A percentile compares a stretch with the other conserved stretches of the same genome.
Evolutionary conservation across 2,113 vertebrate species (phyloP).

Genomic region (Alouatta palliata): DNA sequence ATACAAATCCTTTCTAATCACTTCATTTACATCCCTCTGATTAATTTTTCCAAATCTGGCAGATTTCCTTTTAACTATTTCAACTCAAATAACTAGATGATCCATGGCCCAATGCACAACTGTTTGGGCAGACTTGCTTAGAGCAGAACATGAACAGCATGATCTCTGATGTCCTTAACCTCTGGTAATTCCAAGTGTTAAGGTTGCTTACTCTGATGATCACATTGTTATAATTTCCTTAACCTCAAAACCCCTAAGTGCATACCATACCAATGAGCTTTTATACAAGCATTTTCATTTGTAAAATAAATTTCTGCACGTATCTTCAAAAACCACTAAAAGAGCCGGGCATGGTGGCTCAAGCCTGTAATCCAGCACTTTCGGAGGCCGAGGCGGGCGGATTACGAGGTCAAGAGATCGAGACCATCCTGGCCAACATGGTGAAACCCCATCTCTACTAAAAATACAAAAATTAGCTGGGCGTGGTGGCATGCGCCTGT

Average conservation of each 20-base stretch:
- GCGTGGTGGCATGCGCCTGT: too few species aligned
- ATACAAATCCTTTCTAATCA: not conserved
- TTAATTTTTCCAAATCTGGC: not conserved
- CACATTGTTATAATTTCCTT: not conserved
- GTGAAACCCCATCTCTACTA: too few species aligned
- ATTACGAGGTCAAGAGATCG: too few species aligned
- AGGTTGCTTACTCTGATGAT: not conserved
- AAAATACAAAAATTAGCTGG: too few species aligned
- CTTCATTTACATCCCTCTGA: not conserved
- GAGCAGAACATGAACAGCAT: not conserved
- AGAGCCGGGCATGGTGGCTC: too few species aligned
- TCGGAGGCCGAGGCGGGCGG: too few species aligned
- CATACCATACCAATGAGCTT: not conserved
- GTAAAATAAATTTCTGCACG: not conserved
- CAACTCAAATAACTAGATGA: not conserved
- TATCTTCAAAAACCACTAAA: not conserved
- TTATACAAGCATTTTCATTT: not conserved
- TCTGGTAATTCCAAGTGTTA: not conserved
- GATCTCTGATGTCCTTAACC: not conserved
- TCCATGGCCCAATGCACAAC: not conserved
- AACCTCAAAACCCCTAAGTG: not conserved
- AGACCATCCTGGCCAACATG: too few species aligned
- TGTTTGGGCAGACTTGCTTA: not conserved
- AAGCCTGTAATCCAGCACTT: too few species aligned
- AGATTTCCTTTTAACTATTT: not conserved